A percentile compares a stretch with the other conserved stretches of the same genome.
These are phyloP conservation scores for Neoascia interrupta DNA, from an alignment of 2,888 invertebrate species.

Conservation along the genomic window DNA sequence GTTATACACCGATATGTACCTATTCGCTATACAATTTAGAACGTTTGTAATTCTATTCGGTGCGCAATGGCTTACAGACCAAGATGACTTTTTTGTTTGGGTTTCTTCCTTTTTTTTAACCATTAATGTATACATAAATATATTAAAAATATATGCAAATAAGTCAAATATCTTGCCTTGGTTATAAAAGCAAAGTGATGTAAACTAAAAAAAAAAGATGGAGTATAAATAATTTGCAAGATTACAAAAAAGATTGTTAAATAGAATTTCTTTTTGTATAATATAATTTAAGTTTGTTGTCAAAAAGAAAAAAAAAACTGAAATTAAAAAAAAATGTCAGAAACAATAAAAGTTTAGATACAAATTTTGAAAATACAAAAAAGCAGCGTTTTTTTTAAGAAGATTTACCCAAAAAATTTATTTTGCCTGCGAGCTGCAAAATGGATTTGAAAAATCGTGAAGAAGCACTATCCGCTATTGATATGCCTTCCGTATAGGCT, in stretches of 20 bases:
- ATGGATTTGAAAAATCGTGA: too few relatives aligned
- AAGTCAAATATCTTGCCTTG: constrained; percentile 36
- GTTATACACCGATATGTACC: constrained; percentile 69
- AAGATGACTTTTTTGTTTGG: constrained; percentile 32
- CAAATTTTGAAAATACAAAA: constrained; percentile 78
- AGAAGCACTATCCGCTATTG: too few relatives aligned
- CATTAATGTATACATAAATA: background rate
- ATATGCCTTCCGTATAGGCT: too few relatives aligned
- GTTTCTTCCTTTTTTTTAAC: constrained; percentile 1
- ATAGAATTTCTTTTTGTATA: constrained; percentile 51
- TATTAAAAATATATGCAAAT: constrained; percentile 28
- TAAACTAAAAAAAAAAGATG: constrained; percentile 17
- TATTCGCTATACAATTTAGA: constrained; percentile 68
- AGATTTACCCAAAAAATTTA: too few relatives aligned
- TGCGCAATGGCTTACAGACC: constrained; percentile 56
- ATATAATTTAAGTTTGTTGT: constrained; percentile 56
- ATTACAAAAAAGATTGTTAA: constrained; percentile 35
- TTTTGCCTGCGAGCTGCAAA: too few relatives aligned
- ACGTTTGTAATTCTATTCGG: constrained; percentile 57
- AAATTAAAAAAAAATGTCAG: constrained; percentile 68
- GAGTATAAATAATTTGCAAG: constrained; percentile 18
- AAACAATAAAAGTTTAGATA: constrained; percentile 80
- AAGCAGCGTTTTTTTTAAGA: too few relatives aligned
- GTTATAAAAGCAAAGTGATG: constrained; percentile 40
- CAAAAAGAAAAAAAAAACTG: constrained; percentile 31